Conservation (phyloP, 2,113 vertebrate species). For the Prochilodus magdalenae region DNA sequence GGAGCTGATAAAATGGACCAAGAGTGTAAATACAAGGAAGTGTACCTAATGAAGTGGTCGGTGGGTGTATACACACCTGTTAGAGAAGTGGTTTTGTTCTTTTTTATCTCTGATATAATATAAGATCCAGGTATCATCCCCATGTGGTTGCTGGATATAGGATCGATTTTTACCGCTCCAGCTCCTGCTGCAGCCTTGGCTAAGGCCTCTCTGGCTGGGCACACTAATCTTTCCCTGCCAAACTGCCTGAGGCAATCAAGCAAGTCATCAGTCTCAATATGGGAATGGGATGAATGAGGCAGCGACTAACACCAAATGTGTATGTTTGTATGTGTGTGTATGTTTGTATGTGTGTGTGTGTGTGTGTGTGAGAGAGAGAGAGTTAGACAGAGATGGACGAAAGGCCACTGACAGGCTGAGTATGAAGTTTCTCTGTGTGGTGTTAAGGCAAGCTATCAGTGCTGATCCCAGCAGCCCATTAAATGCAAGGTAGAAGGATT, state of each 20-base stretch:
- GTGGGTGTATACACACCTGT: no score
- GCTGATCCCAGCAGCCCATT: neutral
- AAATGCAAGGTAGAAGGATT: neutral
- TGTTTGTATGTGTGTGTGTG: neutral
- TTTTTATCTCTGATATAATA: no score
- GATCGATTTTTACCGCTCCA: neutral
- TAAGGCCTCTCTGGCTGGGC: neutral
- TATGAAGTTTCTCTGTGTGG: neutral
- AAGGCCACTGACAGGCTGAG: neutral
- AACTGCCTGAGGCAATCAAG: neutral
- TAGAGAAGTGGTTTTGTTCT: no score
- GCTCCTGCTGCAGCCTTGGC: slow-evolving; percentile 1
- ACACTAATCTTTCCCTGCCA: neutral
- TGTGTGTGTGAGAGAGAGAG: neutral
- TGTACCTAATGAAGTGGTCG: no score
- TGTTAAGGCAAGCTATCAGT: neutral
- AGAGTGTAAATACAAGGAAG: no score
- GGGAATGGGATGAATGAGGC: neutral
- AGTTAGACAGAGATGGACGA: neutral
- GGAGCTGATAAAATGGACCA: no score
- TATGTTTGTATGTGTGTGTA: neutral
- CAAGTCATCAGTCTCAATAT: neutral
- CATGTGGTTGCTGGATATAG: neutral
- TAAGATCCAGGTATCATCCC: neutral
- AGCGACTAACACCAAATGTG: neutral